Evolutionary conservation across 2,888 invertebrate genomes (phyloP).

Genomic region (Boloria selene): DNA sequence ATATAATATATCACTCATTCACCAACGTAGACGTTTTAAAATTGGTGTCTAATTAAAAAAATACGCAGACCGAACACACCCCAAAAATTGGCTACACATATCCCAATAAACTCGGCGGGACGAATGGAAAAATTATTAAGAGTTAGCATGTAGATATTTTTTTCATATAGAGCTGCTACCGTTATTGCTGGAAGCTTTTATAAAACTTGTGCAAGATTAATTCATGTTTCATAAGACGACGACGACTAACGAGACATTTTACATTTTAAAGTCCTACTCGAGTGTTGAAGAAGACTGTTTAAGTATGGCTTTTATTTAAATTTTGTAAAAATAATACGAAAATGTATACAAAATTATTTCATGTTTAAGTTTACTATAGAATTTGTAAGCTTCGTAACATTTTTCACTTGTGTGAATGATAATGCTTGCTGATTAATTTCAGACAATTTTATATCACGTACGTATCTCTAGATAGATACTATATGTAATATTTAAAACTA

Average conservation of each 20-base stretch:
- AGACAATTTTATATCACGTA: neutral
- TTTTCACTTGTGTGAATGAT: no score
- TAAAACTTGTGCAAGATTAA: conserved; percentile 24
- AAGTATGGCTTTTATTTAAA: neutral
- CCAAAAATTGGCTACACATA: conserved; percentile 2
- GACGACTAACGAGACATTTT: conserved; percentile 24
- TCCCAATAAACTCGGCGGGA: conserved; percentile 1
- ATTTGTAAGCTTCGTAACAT: no score
- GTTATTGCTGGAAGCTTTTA: conserved; percentile 27
- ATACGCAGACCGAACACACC: conserved; percentile 14
- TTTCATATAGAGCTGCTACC: conserved; percentile 5
- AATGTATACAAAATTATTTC: neutral
- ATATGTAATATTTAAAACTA: no score
- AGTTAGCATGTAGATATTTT: conserved; percentile 4
- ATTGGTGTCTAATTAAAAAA: conserved; percentile 7
- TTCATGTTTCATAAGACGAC: conserved; percentile 18
- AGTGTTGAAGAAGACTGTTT: conserved; percentile 14
- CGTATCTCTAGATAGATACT: no score
- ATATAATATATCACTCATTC: no score
- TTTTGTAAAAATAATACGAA: conserved; percentile 7
- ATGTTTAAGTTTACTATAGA: neutral
- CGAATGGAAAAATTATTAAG: conserved; percentile 17
- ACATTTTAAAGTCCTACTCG: conserved; percentile 28
- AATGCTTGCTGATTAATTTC: neutral
- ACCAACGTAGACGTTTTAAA: neutral